phyloP scores from a whole-genome alignment of 2,797 vertebrate genomes.

The Pangasius macronema region DNA sequence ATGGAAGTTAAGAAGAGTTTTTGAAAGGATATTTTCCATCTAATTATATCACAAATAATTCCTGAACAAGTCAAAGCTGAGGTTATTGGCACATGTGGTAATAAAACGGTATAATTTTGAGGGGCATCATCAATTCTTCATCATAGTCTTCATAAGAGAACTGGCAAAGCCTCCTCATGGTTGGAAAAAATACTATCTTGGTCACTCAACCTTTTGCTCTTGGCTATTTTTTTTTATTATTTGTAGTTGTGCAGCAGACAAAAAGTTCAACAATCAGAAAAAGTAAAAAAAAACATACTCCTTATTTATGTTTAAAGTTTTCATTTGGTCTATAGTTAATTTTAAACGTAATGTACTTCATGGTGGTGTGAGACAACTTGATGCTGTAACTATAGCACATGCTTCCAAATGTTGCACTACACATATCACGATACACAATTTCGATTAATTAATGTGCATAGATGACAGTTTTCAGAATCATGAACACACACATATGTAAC shows the following conservation, averaged over 20 bases:
- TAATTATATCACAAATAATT: not conserved
- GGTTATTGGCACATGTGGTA: not conserved
- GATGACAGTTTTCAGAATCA: not conserved
- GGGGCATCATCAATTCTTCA: not conserved
- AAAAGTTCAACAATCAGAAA: not conserved
- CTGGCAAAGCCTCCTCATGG: not conserved
- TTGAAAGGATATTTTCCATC: not conserved
- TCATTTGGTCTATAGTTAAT: not conserved
- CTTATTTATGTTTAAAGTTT: not conserved
- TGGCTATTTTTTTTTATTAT: not conserved
- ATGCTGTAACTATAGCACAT: not conserved
- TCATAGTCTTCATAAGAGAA: not conserved
- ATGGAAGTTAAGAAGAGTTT: not conserved
- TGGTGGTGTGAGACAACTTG: not conserved
- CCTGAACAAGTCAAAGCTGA: not conserved
- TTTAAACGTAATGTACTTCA: not conserved
- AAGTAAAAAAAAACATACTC: not conserved
- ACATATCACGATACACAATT: not conserved
- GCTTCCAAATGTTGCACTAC: not conserved
- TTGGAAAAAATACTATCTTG: not conserved
- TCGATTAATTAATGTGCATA: not conserved
- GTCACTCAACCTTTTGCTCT: not conserved
- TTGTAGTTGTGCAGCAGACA: not conserved
- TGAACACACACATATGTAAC: not conserved
- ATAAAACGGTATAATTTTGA: not conserved